A percentile compares a stretch with the other conserved stretches of the same genome.
phyloP scores from a whole-genome alignment of 2,113 vertebrate species.

The Cynocephalus volans region DNA sequence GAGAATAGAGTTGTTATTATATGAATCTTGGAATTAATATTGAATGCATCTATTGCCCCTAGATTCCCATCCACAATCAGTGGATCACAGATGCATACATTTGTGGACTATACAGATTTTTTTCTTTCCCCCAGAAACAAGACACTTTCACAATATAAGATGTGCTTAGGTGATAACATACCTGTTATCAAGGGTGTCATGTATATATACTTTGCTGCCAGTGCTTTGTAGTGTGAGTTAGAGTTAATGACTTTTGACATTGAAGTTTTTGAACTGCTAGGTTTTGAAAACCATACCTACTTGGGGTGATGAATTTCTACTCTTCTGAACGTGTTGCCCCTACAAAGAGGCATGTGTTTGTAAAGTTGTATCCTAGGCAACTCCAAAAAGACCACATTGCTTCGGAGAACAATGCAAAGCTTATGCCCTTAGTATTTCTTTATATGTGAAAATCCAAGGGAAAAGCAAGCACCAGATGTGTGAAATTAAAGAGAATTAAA shows the following conservation, averaged over 20 bases:
- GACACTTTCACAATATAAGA: neutral
- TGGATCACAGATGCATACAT: neutral
- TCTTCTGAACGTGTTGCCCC: neutral
- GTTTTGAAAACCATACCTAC: neutral
- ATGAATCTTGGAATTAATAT: slow-evolving; percentile 4
- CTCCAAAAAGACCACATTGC: neutral
- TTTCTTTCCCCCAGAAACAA: neutral
- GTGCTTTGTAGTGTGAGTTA: neutral
- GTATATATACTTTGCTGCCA: neutral
- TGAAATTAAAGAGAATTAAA: slow-evolving; percentile 61
- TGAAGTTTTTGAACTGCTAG: neutral
- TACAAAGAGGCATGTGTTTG: neutral
- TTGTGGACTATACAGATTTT: neutral
- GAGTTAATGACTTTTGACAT: neutral
- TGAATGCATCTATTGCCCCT: neutral
- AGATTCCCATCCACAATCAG: neutral
- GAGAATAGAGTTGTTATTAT: slow-evolving; percentile 20
- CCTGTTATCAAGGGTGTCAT: neutral
- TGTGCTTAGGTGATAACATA: neutral
- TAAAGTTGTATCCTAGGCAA: slow-evolving; percentile 9
- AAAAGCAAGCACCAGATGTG: slow-evolving; percentile 36
- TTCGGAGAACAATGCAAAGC: slow-evolving; percentile 42
- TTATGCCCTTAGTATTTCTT: slow-evolving; percentile 47
- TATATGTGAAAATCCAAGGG: neutral
- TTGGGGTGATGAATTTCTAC: neutral